Percentiles rank a stretch among this genome's conserved stretches.
These are phyloP conservation scores for Eupithecia centaureata DNA, from an alignment of 2,888 invertebrate species.

Conservation along the genomic window DNA sequence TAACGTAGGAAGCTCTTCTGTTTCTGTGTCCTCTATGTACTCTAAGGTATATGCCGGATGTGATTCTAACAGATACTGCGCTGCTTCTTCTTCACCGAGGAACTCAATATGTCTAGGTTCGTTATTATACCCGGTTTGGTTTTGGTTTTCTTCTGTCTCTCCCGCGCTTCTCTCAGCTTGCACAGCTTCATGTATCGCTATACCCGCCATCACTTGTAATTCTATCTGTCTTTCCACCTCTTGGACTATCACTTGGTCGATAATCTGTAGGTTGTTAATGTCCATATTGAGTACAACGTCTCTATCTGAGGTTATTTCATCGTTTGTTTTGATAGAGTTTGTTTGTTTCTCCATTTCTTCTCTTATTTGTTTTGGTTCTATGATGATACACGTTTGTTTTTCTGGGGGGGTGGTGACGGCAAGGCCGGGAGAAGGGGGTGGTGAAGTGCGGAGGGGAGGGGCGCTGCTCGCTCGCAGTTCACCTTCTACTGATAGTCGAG, in stretches of 20 bases:
- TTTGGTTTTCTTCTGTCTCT: neutral
- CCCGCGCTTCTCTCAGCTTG: neutral
- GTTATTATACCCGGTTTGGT: neutral
- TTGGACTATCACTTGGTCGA: slow-evolving; percentile 12
- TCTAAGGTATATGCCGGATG: slow-evolving; percentile 32
- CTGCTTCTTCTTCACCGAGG: slow-evolving; percentile 18
- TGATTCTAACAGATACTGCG: slow-evolving; percentile 17
- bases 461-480: slow-evolving; percentile 66
- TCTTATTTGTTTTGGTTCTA: slow-evolving; percentile 49
- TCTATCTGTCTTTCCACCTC: slow-evolving; percentile 19
- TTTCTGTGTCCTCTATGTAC: slow-evolving; percentile 18
- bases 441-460: slow-evolving; percentile 47
- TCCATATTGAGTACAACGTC: slow-evolving; percentile 25
- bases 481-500: slow-evolving; percentile 58
- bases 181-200: slow-evolving; percentile 1
- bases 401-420: slow-evolving; percentile 14
- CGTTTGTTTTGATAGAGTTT: slow-evolving; percentile 11
- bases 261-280: slow-evolving; percentile 7
- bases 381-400: slow-evolving; percentile 58
- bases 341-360: slow-evolving; percentile 29
- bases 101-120: neutral
- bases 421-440: slow-evolving; percentile 17
- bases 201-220: slow-evolving; percentile 14
- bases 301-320: slow-evolving; percentile 15
- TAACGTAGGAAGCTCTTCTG: slow-evolving; percentile 19